These are phyloP conservation scores for Laodelphax striatellus DNA, from an alignment of 1,140 invertebrate species.

Conservation along the genomic window DNA sequence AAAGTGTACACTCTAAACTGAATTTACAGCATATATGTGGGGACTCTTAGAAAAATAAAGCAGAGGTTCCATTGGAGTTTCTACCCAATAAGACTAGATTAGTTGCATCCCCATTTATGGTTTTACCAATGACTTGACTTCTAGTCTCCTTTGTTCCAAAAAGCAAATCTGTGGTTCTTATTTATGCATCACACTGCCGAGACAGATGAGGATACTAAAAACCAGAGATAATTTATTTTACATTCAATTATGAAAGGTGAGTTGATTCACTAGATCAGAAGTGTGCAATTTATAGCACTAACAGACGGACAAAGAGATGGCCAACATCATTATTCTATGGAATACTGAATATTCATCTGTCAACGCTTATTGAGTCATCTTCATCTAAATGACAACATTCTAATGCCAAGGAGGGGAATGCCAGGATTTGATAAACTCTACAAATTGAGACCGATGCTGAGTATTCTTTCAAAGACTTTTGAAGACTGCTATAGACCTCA, in stretches of 20 bases:
- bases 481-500: too few species aligned
- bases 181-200: background rate
- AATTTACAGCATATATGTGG: too few species aligned
- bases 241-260: background rate
- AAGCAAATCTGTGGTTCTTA: slow-evolving; percentile 11
- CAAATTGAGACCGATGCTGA: too few species aligned
- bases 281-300: background rate
- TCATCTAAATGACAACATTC: too few species aligned
- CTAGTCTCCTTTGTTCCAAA: slow-evolving; percentile 16
- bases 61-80: slow-evolving; percentile 27
- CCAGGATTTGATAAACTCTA: too few species aligned
- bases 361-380: too few species aligned
- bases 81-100: background rate
- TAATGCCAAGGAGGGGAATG: too few species aligned
- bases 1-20: too few species aligned
- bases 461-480: too few species aligned
- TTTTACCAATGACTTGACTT: slow-evolving; percentile 11
- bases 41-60: slow-evolving; percentile 34
- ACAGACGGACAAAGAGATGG: background rate
- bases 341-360: background rate
- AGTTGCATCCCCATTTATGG: slow-evolving; percentile 1
- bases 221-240: background rate
- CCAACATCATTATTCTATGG: background rate
- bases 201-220: background rate
- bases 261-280: background rate